Base-by-base conservation (phyloP, 2,797 vertebrate species). In the Sardinella longiceps region DNA sequence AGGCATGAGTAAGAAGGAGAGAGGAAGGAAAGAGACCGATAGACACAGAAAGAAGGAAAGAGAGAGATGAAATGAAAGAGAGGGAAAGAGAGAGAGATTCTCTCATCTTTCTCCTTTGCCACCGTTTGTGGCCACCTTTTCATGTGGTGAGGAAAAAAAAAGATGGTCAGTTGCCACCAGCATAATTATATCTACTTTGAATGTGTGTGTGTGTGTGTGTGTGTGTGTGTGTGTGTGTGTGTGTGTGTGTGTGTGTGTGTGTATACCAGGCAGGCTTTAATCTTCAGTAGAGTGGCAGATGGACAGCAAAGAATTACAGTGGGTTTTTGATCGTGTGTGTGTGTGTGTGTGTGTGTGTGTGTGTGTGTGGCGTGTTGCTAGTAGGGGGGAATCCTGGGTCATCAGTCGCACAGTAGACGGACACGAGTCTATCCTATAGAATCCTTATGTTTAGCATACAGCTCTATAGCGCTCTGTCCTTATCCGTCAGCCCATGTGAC, bases 281-380 rank as follows among this genome's bases (percentile, higher is more conserved):
- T 80, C 70, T 80, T 74, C 39, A 43, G 3, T 25, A 46, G 81
- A 83, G 83, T 45, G 82, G 50, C 86, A 80, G 86, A 87, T 85
- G 86, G 86, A 83, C 81, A 60, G 58, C 30, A 37, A 51, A 82
- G 58, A 83, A 81, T 80, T 81, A 77, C 56, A 80, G 80, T n/a
- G 25, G 53, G 45, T 39, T 18, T 45, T 39, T 63, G 53, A 63
- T 58, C 33, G 20, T 1, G 63, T 66, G 63, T 33, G n/a, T 63
- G 58, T 10, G 28, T 33, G 58, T 53, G 51, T 23, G 51, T 53
- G 51, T 53, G 51, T 53, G 51, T 70, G 63, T 70, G 30, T 70
- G 60, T 28, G 60, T 63, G n/a, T 25, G 25, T 60, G 2, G 23
- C 60, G n/a, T 25, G 25, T 60, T 15, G 23, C 60, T 30, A 66